Evolutionary conservation across 1,140 invertebrate genomes (phyloP).

Genomic region (Drosophila kikkawai): DNA sequence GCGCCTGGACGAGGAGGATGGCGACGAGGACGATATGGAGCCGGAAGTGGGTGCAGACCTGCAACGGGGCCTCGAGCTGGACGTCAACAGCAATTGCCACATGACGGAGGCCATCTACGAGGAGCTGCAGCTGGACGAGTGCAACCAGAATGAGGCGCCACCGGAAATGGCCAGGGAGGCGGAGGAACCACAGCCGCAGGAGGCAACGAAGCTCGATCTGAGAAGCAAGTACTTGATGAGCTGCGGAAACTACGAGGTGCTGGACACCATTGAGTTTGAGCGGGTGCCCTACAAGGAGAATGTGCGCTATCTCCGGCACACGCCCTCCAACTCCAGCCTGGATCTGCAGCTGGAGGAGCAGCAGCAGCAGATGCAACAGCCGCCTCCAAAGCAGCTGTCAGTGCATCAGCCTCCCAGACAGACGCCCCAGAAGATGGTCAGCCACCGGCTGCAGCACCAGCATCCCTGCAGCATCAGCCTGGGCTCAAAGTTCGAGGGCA

Average conservation of each 20-base stretch:
- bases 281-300: conserved; percentile 73
- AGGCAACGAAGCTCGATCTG: conserved; percentile 9
- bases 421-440: background rate
- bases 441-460: conserved; percentile 11
- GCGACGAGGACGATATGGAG: conserved; percentile 39
- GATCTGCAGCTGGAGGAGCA: conserved; percentile 52
- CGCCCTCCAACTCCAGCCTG: conserved; percentile 77
- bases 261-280: conserved; percentile 63
- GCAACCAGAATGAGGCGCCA: conserved; percentile 23
- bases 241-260: conserved; percentile 33
- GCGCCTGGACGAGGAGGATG: conserved; percentile 73
- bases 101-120: conserved; percentile 44
- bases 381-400: background rate
- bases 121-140: conserved; percentile 23
- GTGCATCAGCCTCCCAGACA: conserved; percentile 8
- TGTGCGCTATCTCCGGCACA: conserved; percentile 76
- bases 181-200: conserved; percentile 1
- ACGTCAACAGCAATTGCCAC: conserved; percentile 38
- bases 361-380: conserved; percentile 5
- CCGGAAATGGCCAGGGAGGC: conserved; percentile 47
- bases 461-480: conserved; percentile 67
- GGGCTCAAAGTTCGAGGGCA: conserved; percentile 72
- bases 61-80: conserved; percentile 21
- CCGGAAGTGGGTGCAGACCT: conserved; percentile 14
- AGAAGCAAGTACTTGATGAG: conserved; percentile 30